Evolutionary conservation across 2,888 invertebrate species (phyloP), one percentile per base, ranked within the genome.

Genomic region (Noctuana brunneofusca): DNA sequence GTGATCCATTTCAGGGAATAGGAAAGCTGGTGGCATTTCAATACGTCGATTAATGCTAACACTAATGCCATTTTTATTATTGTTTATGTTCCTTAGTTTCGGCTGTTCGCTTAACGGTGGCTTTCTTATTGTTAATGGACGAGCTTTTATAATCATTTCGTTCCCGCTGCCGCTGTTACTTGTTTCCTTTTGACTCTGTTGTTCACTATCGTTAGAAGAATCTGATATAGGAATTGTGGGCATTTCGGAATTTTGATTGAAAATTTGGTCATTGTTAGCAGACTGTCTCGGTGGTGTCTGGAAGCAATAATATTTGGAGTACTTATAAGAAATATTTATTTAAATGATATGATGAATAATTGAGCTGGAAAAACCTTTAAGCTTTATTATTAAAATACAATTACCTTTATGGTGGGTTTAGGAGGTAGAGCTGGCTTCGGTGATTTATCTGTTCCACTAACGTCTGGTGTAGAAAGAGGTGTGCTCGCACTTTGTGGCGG

Each of bases 111-210:
- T 94, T 48, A 96, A 83, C n/a, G 95, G 95, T 71, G 95, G 96
- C 81, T 97, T 97, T 84, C 96, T 94, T 68, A 97, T 95, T 50
- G 96, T 96, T 66, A 97, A 82, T 0, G 97, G 97, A 70, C 96
- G 95, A 0, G 97, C 96, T 88, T 97, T 97, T 69, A 97, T 87
- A 63, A 87, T 89, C 92, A 87, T 87, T 63, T 91, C 91, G 64
- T 79, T 87, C 69, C 75, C 81, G 69, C 74, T 79, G 27, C 72
- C 84, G 41, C 85, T 86, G 60, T 86, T 87, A 69, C 75, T 88
- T 0, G 89, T 84, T 74, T 93, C 88, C 85, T 93, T 86, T 79
- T 89, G 83, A 64, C 71, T 81, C 65, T 75, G 77, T 46, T 72
- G 77, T 46, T 89, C 88, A 60, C 77, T 82, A 64, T 89, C 89